Evolutionary conservation across 2,888 invertebrate species (phyloP).

Genomic region (Cantharis rufa): DNA sequence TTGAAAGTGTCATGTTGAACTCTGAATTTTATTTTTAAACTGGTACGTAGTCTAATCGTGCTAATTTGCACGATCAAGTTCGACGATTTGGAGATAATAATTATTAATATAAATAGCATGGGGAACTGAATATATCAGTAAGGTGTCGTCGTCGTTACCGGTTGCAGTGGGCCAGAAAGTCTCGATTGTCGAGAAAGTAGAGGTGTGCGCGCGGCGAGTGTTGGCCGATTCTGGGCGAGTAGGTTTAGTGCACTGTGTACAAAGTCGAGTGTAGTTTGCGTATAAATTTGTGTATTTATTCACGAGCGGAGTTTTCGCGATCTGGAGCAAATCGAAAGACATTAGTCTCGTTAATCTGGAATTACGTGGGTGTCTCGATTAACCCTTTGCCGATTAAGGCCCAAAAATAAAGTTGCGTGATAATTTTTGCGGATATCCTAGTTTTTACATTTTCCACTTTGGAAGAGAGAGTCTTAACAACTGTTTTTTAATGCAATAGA

Average conservation of each 20-base stretch:
- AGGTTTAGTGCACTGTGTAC: conserved; percentile 51
- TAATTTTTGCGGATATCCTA: conserved; percentile 14
- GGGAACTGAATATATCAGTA: conserved; percentile 13
- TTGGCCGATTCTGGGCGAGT: conserved; percentile 35
- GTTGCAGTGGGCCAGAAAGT: conserved; percentile 26
- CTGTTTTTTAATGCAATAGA: conserved; percentile 24
- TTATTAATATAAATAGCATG: conserved; percentile 15
- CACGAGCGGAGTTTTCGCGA: conserved; percentile 13
- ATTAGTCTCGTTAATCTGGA: background rate
- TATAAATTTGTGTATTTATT: conserved; percentile 5
- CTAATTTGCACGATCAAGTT: background rate
- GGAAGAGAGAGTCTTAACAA: conserved; percentile 22
- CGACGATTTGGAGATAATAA: conserved; percentile 2
- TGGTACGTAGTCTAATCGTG: background rate
- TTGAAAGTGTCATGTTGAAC: background rate
- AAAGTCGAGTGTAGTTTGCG: conserved; percentile 12
- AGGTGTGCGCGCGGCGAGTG: conserved; percentile 35
- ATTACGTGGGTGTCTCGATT: conserved; percentile 6
- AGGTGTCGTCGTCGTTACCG: conserved; percentile 15
- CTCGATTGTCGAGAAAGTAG: conserved; percentile 41
- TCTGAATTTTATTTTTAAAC: background rate
- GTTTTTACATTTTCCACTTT: conserved; percentile 9
- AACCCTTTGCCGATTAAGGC: background rate
- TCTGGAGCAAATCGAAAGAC: conserved; percentile 15
- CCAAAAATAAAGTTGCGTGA: background rate